Conservation (phyloP, 2,888 invertebrate genomes). For the Caenorhabditis uteleia region DNA sequence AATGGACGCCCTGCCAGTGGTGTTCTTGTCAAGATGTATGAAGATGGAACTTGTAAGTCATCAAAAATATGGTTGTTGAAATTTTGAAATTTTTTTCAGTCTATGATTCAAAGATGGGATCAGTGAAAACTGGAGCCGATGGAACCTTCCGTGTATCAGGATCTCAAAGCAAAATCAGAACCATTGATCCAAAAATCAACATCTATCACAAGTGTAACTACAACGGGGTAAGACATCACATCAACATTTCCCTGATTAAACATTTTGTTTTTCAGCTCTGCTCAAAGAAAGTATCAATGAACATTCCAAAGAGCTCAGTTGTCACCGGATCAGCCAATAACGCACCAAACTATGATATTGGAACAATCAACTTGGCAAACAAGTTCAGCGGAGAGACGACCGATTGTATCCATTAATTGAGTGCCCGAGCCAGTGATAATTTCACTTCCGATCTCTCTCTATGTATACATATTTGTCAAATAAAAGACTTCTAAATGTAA, state of each 20-base stretch:
- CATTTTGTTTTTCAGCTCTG: slow-evolving; percentile 21
- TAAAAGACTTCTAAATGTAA: no score
- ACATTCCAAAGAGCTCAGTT: slow-evolving; percentile 24
- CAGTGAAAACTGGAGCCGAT: slow-evolving; percentile 51
- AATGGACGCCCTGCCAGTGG: slow-evolving; percentile 30
- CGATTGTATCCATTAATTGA: slow-evolving; percentile 32
- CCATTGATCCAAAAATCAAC: slow-evolving; percentile 42
- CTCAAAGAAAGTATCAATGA: slow-evolving; percentile 29
- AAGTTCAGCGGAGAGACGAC: slow-evolving; percentile 23
- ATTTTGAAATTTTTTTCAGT: slow-evolving; percentile 14
- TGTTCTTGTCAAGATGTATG: slow-evolving; percentile 26
- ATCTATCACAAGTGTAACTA: slow-evolving; percentile 41
- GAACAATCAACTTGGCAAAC: slow-evolving; percentile 27
- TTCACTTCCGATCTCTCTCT: no score
- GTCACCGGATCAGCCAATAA: slow-evolving; percentile 11
- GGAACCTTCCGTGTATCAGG: slow-evolving; percentile 55
- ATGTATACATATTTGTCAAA: no score
- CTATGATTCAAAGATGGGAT: slow-evolving; percentile 56
- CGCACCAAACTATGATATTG: slow-evolving; percentile 25
- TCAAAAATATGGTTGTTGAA: background rate
- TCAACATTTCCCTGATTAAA: background rate
- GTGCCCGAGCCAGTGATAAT: no score
- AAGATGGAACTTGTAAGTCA: slow-evolving; percentile 31
- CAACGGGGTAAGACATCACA: slow-evolving; percentile 13
- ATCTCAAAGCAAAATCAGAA: slow-evolving; percentile 33